Conservation (phyloP, 2,797 vertebrate genomes). For the Sebastes trivittatus region DNA sequence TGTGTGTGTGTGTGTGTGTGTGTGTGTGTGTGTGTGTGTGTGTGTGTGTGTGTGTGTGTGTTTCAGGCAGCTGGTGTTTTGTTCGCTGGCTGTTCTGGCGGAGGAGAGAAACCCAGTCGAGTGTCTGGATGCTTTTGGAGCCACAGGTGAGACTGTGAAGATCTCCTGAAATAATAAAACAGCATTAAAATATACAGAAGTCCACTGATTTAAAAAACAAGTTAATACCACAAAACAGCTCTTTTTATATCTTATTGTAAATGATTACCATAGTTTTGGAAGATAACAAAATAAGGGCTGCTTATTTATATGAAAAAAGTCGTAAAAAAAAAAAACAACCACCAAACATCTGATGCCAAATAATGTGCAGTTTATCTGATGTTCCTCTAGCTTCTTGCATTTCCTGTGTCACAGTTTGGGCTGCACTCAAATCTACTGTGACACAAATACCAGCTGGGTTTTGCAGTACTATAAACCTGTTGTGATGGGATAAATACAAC, state of each 20-base stretch:
- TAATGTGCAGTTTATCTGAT: neutral
- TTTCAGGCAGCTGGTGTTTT: conserved; percentile 93
- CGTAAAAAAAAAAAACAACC: no score
- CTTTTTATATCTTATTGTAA: no score
- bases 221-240: neutral
- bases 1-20: no score
- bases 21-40: no score
- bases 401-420: neutral
- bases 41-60: no score
- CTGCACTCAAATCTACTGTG: no score
- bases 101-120: conserved; percentile 91
- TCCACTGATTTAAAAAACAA: neutral
- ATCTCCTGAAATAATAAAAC: neutral
- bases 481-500: neutral
- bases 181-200: neutral
- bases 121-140: conserved; percentile 97
- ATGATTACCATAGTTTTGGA: no score
- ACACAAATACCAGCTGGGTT: neutral
- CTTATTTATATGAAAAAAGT: neutral
- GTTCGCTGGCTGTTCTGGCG: conserved; percentile 89
- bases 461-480: neutral
- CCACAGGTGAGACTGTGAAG: conserved; percentile 84
- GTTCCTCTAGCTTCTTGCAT: neutral
- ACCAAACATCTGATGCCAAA: neutral
- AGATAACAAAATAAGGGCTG: neutral